A percentile compares a stretch with the other conserved stretches of the same genome.
Conservation (phyloP, 2,888 invertebrate genomes). For the Ornithoptera priamus region DNA sequence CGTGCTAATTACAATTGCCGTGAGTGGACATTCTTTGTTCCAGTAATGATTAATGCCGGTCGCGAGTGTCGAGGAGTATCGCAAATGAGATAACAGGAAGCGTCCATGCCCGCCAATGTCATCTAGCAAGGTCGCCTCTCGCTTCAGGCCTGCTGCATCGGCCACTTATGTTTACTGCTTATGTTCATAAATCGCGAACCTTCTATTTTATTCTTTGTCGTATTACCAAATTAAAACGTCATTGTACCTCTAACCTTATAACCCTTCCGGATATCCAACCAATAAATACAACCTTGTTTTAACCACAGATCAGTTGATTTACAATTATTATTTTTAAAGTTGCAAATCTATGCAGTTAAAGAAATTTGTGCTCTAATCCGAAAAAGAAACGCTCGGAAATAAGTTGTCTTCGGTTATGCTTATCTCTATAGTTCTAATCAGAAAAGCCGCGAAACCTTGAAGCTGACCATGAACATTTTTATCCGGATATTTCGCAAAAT, state of each 20-base stretch:
- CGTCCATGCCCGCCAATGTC: slow-evolving; percentile 73
- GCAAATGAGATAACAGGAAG: slow-evolving; percentile 77
- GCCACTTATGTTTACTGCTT: slow-evolving; percentile 30
- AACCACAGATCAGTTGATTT: slow-evolving; percentile 67
- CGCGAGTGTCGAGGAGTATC: slow-evolving; percentile 69
- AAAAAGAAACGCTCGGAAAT: slow-evolving; percentile 48
- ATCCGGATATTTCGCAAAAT: slow-evolving; percentile 75
- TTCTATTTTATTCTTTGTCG: slow-evolving; percentile 32
- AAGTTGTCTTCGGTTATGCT: slow-evolving; percentile 46
- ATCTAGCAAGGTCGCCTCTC: slow-evolving; percentile 59
- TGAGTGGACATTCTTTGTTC: slow-evolving; percentile 80
- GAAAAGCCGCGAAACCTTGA: slow-evolving; percentile 75
- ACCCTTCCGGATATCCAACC: slow-evolving; percentile 14
- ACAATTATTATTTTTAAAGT: slow-evolving; percentile 66
- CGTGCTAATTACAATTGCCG: slow-evolving; percentile 78
- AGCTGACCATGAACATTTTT: slow-evolving; percentile 78
- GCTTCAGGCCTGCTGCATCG: slow-evolving; percentile 31
- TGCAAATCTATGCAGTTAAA: slow-evolving; percentile 35
- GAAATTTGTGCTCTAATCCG: slow-evolving; percentile 49
- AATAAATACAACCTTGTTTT: slow-evolving; percentile 58
- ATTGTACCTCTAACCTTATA: not conserved
- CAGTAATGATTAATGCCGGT: slow-evolving; percentile 76
- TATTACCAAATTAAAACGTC: not conserved
- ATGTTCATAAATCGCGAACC: slow-evolving; percentile 32
- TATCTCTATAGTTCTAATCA: slow-evolving; percentile 72